Evolutionary conservation across 2,797 vertebrate species (phyloP), one percentile per base, ranked within the genome.

Genomic region (Nasua narica): DNA sequence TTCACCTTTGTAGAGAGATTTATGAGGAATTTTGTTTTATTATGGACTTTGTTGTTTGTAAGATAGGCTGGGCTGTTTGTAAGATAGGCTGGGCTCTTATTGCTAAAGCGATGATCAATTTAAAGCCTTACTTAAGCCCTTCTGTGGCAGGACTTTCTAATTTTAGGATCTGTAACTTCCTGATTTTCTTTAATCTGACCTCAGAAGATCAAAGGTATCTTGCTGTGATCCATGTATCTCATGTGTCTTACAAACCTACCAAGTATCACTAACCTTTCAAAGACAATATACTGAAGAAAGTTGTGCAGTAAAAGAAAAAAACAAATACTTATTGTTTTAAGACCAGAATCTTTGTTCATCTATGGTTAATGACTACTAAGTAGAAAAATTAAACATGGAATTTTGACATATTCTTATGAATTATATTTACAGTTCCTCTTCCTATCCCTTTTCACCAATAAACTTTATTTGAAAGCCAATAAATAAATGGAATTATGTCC

Each of bases 251-350:
- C 81, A 81, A 69, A 65, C 16, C n/a, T 88, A 37, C 14, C 25
- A 69, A 76, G 19, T 46, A 70, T 79, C 77, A 70, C 19, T 56
- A 54, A 93, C 67, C 11, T 79, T 83, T 83, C 15, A 83, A 43
- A 89, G 79, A 82, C 46, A 69, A 62, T 52, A 37, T 11, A 54
- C 21, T 84, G 27, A 94, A 93, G 35, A 79, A 21, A 93, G 7
- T 87, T 86, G 32, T 86, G 14, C n/a, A 58, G 89, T 40, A 85
- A 48, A 95, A 94, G 60, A 69, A 86, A 87, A 78, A 40, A 84
- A 21, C 25, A 77, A 79, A 29, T 67, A 32, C 16, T 29, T 58
- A 19, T 15, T 81, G 37, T 70, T 94, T 86, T 62, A 89, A 83
- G 77, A 77, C 5, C 25, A 56, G n/a, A 83, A 69, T 90, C 25